Conservation (phyloP, 2,888 invertebrate genomes). For the Portevinia maculata region DNA sequence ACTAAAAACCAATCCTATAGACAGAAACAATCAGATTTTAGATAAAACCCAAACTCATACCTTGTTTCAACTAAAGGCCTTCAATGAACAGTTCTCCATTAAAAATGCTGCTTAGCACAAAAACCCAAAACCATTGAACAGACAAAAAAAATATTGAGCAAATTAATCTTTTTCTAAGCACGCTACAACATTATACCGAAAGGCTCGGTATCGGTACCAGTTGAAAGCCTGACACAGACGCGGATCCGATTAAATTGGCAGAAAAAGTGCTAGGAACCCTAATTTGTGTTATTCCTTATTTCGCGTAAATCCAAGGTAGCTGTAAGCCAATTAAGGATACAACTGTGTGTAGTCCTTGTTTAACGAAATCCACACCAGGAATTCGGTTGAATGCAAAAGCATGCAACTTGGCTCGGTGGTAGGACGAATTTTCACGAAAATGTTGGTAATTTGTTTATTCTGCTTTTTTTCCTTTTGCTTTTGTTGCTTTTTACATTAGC, state of each 20-base stretch:
- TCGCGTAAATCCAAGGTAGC: conserved; percentile 63
- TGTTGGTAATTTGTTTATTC: conserved; percentile 68
- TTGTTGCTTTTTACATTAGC: conserved; percentile 22
- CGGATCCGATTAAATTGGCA: conserved; percentile 74
- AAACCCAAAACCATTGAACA: conserved; percentile 49
- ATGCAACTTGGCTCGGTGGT: conserved; percentile 28
- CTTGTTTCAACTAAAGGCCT: neutral
- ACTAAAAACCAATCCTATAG: neutral
- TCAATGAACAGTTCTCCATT: neutral
- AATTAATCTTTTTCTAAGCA: conserved; percentile 73
- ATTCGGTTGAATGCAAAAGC: conserved; percentile 50
- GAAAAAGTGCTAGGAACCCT: conserved; percentile 74
- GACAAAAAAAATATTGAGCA: conserved; percentile 56
- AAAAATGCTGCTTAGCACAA: conserved; percentile 45
- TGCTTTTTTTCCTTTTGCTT: conserved; percentile 10
- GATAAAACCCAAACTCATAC: conserved; percentile 44
- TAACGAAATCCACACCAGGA: conserved; percentile 46
- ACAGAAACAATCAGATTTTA: conserved; percentile 58
- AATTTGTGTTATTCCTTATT: conserved; percentile 71
- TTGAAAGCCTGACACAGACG: conserved; percentile 69
- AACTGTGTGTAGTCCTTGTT: conserved; percentile 35
- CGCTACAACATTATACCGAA: conserved; percentile 61
- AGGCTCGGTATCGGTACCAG: conserved; percentile 71
- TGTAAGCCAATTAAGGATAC: conserved; percentile 63
- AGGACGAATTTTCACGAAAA: conserved; percentile 56